Evolutionary conservation across 2,797 vertebrate species (phyloP).

Genomic region (Semotilus atromaculatus): DNA sequence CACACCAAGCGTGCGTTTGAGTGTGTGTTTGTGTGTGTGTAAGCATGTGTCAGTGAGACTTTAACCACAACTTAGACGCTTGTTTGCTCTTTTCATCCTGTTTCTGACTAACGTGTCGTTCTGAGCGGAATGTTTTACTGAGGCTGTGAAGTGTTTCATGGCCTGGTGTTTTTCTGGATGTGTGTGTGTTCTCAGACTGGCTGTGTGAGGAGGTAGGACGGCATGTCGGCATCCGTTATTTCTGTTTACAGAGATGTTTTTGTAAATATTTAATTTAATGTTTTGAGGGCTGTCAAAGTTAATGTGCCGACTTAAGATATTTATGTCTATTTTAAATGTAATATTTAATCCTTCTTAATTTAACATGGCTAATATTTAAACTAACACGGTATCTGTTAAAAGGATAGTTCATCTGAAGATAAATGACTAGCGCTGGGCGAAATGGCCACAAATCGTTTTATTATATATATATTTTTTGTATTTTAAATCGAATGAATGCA

Average conservation of each 20-base stretch:
- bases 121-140: background rate
- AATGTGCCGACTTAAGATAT: background rate
- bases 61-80: constrained; percentile 2
- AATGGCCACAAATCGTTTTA: too few species aligned
- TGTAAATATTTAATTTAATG: background rate
- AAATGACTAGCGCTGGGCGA: too few species aligned
- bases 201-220: too few species aligned
- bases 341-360: background rate
- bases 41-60: background rate
- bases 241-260: background rate
- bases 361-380: too few species aligned
- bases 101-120: background rate
- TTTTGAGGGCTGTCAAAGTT: background rate
- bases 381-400: too few species aligned
- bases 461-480: too few species aligned
- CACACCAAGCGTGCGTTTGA: background rate
- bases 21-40: background rate
- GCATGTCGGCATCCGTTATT: too few species aligned
- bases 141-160: background rate
- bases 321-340: background rate
- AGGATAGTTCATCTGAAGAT: too few species aligned
- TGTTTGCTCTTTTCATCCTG: background rate
- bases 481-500: too few species aligned
- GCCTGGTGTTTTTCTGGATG: too few species aligned
- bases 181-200: too few species aligned